Evolutionary conservation across 2,113 vertebrate genomes (phyloP).

Genomic region (Cyphomyrus plagiostoma): DNA sequence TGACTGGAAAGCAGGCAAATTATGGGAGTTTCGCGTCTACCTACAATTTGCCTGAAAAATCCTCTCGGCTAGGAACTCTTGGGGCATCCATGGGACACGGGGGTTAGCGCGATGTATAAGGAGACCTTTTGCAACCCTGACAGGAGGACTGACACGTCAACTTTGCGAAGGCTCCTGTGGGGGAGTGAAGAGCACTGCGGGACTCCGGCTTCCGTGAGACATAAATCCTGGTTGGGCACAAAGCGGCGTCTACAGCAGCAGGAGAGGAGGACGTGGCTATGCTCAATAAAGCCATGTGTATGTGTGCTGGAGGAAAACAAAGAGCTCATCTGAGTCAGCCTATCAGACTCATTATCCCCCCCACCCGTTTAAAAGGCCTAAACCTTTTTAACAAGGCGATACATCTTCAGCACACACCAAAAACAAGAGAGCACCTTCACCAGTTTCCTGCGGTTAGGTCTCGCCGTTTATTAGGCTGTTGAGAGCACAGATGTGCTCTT

Average conservation of each 20-base stretch:
- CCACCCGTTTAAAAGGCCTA: neutral
- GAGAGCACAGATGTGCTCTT: constrained; percentile 32
- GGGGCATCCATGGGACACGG: neutral
- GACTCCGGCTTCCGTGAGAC: constrained; percentile 49
- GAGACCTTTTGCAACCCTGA: neutral
- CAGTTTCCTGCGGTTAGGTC: constrained; percentile 25
- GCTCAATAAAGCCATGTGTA: constrained; percentile 55
- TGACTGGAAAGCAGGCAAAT: neutral
- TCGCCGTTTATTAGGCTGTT: constrained; percentile 34
- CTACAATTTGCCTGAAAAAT: neutral
- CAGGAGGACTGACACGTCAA: neutral
- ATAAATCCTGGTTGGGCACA: constrained; percentile 41
- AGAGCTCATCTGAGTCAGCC: constrained; percentile 23
- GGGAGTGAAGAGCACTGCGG: neutral
- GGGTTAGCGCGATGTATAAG: neutral
- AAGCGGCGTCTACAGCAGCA: neutral
- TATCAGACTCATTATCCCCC: neutral
- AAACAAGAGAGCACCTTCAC: constrained; percentile 15
- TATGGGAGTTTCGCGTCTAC: neutral
- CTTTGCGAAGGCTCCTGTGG: neutral
- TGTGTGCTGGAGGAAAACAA: constrained; percentile 41
- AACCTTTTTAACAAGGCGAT: constrained; percentile 12
- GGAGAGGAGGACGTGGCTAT: constrained; percentile 40
- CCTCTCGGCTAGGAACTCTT: neutral
- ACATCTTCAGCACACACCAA: neutral